Conservation (phyloP, 2,797 vertebrate species). For the Melanitta fusca region DNA sequence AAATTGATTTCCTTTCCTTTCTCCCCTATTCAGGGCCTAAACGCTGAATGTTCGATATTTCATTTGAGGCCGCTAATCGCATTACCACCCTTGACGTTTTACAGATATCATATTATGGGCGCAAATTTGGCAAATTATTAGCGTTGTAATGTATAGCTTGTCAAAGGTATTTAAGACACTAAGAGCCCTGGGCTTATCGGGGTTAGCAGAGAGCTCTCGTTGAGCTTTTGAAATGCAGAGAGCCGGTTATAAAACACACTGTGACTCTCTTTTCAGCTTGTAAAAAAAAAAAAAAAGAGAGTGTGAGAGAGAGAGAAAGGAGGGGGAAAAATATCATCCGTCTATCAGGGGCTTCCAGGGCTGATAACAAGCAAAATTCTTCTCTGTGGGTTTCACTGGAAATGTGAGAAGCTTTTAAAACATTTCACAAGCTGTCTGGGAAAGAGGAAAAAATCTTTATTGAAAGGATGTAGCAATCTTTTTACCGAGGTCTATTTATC, state of each 20-base stretch:
- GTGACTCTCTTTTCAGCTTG: conserved; percentile 82
- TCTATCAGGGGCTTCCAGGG: conserved; percentile 84
- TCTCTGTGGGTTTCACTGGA: conserved; percentile 83
- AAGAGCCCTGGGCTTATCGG: conserved; percentile 87
- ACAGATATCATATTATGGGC: conserved; percentile 91
- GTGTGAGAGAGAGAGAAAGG: conserved; percentile 67
- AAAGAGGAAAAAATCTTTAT: conserved; percentile 84
- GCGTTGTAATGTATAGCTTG: conserved; percentile 90
- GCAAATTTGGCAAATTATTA: conserved; percentile 92
- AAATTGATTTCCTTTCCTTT: conserved; percentile 89
- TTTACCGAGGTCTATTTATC: conserved; percentile 84
- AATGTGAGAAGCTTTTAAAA: conserved; percentile 86
- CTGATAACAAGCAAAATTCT: conserved; percentile 87
- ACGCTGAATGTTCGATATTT: conserved; percentile 96
- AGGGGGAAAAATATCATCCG: conserved; percentile 80
- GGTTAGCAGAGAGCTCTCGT: conserved; percentile 85
- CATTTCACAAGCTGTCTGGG: conserved; percentile 85
- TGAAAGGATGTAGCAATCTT: conserved; percentile 85
- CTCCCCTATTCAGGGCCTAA: conserved; percentile 86
- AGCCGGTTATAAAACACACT: conserved; percentile 84
- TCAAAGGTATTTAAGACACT: conserved; percentile 88
- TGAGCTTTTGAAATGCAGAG: conserved; percentile 86
- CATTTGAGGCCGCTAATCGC: conserved; percentile 95
- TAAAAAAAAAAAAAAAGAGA: conserved; percentile 64
- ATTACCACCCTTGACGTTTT: conserved; percentile 92